Conservation (phyloP, 1,140 invertebrate genomes). For the Macrotrachela quadricornifera region DNA sequence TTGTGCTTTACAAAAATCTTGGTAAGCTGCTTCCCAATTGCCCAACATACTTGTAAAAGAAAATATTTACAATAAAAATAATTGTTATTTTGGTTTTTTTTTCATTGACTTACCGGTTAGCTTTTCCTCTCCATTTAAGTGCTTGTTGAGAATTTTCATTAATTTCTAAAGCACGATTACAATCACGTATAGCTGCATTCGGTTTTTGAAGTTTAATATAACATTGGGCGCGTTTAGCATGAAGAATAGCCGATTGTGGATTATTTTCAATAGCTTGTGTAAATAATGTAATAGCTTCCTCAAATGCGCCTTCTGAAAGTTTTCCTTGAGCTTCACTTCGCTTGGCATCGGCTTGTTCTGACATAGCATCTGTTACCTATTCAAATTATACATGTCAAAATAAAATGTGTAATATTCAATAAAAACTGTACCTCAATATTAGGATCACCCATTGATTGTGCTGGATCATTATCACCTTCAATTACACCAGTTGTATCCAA, state of each 20-base stretch:
- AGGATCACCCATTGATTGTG: no score
- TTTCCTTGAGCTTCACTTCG: neutral
- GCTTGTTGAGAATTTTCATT: slow-evolving; percentile 70
- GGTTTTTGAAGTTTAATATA: slow-evolving; percentile 58
- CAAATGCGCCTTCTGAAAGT: slow-evolving; percentile 47
- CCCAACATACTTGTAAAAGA: slow-evolving; percentile 46
- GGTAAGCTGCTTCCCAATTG: slow-evolving; percentile 59
- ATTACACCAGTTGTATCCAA: no score
- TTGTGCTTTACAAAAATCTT: slow-evolving; percentile 59
- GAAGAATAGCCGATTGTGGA: slow-evolving; percentile 52
- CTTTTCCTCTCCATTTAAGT: slow-evolving; percentile 70
- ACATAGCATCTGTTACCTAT: no score
- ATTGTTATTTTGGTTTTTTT: neutral
- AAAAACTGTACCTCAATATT: no score
- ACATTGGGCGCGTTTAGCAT: slow-evolving; percentile 57
- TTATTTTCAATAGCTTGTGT: slow-evolving; percentile 67
- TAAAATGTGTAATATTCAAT: no score
- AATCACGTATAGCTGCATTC: slow-evolving; percentile 69
- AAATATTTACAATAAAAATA: neutral
- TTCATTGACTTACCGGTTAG: slow-evolving; percentile 40
- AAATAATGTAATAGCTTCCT: slow-evolving; percentile 52
- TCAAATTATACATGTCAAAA: no score
- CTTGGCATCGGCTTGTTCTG: no score
- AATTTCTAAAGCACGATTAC: slow-evolving; percentile 54
- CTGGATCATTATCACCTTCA: no score